Evolutionary conservation across 2,113 vertebrate genomes (phyloP).

Genomic region (Dendropsophus ebraccatus): DNA sequence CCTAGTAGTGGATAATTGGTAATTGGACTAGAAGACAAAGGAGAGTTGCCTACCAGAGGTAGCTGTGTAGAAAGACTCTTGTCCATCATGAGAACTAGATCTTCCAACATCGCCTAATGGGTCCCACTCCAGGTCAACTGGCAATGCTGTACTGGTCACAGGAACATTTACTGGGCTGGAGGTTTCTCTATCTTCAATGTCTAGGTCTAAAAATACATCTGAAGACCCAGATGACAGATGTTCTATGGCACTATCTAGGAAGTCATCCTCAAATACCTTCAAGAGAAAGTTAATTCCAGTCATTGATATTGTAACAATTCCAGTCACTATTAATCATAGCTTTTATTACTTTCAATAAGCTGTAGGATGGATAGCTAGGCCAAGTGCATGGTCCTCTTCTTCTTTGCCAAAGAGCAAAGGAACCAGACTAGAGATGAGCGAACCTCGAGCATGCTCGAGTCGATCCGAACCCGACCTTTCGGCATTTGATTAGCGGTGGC

Average conservation of each 20-base stretch:
- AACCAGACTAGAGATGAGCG: too few relatives aligned
- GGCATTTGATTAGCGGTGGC: too few relatives aligned
- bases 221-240: conserved; percentile 72
- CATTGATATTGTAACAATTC: neutral
- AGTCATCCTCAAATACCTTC: conserved; percentile 79
- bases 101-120: conserved; percentile 84
- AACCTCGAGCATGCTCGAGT: too few relatives aligned
- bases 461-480: too few relatives aligned
- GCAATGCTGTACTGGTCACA: conserved; percentile 15
- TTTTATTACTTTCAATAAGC: neutral
- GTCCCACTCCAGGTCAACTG: conserved; percentile 85
- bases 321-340: neutral
- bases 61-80: conserved; percentile 73
- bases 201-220: conserved; percentile 69
- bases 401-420: neutral
- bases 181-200: neutral
- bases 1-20: neutral
- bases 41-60: conserved; percentile 44
- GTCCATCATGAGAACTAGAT: conserved; percentile 71
- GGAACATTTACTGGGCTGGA: neutral
- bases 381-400: neutral
- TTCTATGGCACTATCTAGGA: conserved; percentile 65
- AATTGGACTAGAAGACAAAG: neutral
- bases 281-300: neutral
- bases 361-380: neutral